These are phyloP conservation scores for Salarias fasciatus DNA, from an alignment of 2,797 vertebrate species.

Conservation along the genomic window DNA sequence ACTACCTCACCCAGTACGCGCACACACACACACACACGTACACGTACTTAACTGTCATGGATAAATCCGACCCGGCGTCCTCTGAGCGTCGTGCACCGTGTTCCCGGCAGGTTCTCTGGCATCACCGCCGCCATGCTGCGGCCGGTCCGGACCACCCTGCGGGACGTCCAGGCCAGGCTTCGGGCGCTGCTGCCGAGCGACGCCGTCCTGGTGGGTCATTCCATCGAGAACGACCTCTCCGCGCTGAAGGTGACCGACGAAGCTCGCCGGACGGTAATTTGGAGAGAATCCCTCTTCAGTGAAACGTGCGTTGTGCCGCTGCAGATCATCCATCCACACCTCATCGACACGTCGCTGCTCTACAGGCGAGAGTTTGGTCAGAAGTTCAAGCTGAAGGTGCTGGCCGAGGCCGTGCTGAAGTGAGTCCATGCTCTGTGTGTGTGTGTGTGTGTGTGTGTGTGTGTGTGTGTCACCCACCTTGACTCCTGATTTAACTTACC, in stretches of 20 bases:
- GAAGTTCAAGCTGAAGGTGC: constrained; percentile 89
- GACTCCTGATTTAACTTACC: too few relatives aligned
- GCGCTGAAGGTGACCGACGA: constrained; percentile 85
- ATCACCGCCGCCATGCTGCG: constrained; percentile 85
- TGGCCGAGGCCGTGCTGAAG: constrained; percentile 87
- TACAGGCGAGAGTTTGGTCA: constrained; percentile 82
- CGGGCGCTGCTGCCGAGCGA: constrained; percentile 83
- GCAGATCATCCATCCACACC: constrained; percentile 89
- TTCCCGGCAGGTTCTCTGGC: constrained; percentile 86
- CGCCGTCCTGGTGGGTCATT: constrained; percentile 92
- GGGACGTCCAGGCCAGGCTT: constrained; percentile 84
- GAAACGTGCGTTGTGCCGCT: constrained; percentile 28
- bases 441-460: background rate
- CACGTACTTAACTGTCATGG: background rate
- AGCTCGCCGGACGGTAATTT: too few relatives aligned
- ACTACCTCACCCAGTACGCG: constrained; percentile 88
- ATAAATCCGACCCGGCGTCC: background rate
- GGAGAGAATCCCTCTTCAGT: too few relatives aligned
- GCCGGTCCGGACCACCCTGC: constrained; percentile 83
- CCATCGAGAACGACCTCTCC: constrained; percentile 86
- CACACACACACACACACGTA: background rate
- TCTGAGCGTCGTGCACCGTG: background rate
- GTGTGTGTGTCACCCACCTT: background rate
- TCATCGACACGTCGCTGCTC: constrained; percentile 92
- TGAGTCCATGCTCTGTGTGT: constrained; percentile 66